A percentile compares a stretch with the other conserved stretches of the same genome.
phyloP scores from a whole-genome alignment of 2,113 vertebrate genomes.

The Piprites chloris region DNA sequence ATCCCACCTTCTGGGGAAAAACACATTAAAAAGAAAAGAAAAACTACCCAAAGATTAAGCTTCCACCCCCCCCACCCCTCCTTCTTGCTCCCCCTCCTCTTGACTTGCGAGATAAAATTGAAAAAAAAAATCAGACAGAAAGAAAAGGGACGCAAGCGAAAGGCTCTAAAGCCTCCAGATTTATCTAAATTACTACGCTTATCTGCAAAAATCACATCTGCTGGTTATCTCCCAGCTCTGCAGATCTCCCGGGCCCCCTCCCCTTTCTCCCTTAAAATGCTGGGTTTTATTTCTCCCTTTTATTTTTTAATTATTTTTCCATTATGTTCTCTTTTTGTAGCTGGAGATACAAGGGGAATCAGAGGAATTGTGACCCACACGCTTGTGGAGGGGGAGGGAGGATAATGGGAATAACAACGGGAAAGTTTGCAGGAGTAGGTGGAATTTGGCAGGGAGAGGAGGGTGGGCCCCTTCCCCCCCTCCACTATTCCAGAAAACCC shows the following conservation, averaged over 20 bases:
- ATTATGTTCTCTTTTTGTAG: conserved; percentile 43
- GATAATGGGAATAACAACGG: fast-evolving
- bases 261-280: conserved; percentile 36
- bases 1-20: conserved; percentile 92
- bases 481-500: fast-evolving
- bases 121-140: conserved; percentile 76
- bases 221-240: conserved; percentile 79
- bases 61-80: neutral
- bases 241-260: conserved; percentile 20
- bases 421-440: neutral
- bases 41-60: conserved; percentile 89
- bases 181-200: conserved; percentile 96
- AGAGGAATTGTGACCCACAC: neutral
- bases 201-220: conserved; percentile 95
- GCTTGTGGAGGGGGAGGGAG: neutral
- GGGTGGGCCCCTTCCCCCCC: too few relatives aligned
- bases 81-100: conserved; percentile 67
- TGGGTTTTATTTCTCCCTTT: neutral
- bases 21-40: conserved; percentile 88
- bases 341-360: neutral
- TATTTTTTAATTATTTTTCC: conserved; percentile 66
- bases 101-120: conserved; percentile 90
- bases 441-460: neutral
- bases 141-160: conserved; percentile 69
- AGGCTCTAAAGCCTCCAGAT: conserved; percentile 84